These are phyloP conservation scores for Poeciliopsis infans DNA, from an alignment of 2,797 vertebrate species.

Conservation along the genomic window DNA sequence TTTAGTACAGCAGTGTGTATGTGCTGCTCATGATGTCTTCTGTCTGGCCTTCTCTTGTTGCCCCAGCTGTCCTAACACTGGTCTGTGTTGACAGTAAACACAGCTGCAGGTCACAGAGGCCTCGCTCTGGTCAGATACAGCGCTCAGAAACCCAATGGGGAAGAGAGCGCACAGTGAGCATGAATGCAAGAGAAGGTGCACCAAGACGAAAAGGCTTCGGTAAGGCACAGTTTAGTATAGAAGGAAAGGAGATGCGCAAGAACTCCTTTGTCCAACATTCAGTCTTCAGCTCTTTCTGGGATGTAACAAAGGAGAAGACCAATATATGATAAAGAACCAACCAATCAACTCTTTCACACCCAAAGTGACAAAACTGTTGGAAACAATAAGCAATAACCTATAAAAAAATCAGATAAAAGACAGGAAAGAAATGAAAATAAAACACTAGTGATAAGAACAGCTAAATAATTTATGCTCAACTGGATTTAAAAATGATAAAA, in stretches of 20 bases:
- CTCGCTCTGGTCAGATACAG: constrained; percentile 75
- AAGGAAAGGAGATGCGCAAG: constrained; percentile 14
- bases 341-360: not conserved
- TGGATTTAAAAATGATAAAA: not conserved
- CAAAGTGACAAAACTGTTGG: not conserved
- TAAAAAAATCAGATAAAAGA: not conserved
- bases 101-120: constrained; percentile 85
- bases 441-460: not conserved
- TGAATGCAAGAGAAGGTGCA: constrained; percentile 45
- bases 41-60: constrained; percentile 81
- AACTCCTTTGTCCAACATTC: constrained; percentile 13
- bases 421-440: not conserved
- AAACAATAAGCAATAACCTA: not conserved
- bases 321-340: not conserved
- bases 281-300: constrained; percentile 20
- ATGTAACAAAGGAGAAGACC: not conserved
- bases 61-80: constrained; percentile 85
- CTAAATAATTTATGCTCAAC: not conserved
- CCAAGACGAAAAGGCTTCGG: constrained; percentile 20
- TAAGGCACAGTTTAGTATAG: constrained; percentile 4
- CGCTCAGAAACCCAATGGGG: constrained; percentile 67
- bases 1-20: constrained; percentile 32
- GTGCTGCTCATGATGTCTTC: constrained; percentile 62
- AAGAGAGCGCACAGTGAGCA: constrained; percentile 50
- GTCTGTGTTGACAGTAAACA: constrained; percentile 85